phyloP scores from a whole-genome alignment of 2,113 vertebrate genomes.

The Tachysurus vachellii region DNA sequence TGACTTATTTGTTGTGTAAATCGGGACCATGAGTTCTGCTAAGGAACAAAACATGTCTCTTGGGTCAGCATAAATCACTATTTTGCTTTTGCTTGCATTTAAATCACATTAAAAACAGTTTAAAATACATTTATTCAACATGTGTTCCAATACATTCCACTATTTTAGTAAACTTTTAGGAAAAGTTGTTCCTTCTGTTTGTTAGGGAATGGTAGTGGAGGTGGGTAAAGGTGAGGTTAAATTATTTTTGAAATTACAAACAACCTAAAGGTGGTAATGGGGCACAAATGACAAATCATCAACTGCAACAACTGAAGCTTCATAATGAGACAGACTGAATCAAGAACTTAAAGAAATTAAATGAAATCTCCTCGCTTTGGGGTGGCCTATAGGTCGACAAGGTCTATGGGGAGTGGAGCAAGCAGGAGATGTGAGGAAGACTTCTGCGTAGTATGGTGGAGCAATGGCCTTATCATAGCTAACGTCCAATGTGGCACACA shows the following conservation, averaged over 20 bases:
- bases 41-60: background rate
- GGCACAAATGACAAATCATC: no score
- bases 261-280: no score
- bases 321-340: no score
- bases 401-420: background rate
- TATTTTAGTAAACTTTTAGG: background rate
- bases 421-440: background rate
- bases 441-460: no score
- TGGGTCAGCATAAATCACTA: constrained; percentile 21
- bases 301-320: no score
- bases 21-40: background rate
- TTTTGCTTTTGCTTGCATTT: background rate
- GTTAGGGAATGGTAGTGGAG: background rate
- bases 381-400: background rate
- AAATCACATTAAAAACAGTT: background rate
- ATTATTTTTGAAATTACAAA: no score
- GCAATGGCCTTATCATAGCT: background rate
- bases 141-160: background rate
- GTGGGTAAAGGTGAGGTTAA: background rate
- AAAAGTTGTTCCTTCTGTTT: background rate
- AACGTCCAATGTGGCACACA: no score
- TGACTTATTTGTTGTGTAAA: constrained; percentile 37
- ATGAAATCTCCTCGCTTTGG: background rate
- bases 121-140: background rate
- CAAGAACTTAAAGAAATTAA: no score